A percentile compares a stretch with the other conserved stretches of the same genome.
phyloP scores from a whole-genome alignment of 2,797 vertebrate genomes.

The Amniataba percoides region DNA sequence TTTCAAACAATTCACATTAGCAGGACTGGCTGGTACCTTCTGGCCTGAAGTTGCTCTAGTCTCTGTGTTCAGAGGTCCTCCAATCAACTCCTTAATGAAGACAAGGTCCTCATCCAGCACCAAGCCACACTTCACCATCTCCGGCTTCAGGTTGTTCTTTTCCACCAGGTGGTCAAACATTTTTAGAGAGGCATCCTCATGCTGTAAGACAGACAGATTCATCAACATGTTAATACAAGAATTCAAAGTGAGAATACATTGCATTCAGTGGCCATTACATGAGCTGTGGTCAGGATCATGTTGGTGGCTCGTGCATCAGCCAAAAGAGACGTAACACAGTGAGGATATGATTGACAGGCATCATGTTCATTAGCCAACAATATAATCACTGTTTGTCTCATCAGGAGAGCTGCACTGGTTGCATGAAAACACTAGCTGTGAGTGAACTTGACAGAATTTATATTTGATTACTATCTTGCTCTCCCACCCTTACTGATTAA shows the following conservation, averaged over 20 bases:
- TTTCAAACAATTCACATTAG: background rate
- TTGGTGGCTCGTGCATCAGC: too few species aligned
- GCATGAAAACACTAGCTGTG: too few species aligned
- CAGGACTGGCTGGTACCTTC: slow-evolving; percentile 59
- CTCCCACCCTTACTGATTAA: too few species aligned
- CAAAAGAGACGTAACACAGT: too few species aligned
- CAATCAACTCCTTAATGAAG: slow-evolving; percentile 92
- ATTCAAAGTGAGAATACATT: slow-evolving; percentile 6
- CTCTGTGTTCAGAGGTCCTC: slow-evolving; percentile 73
- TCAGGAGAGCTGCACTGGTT: too few species aligned
- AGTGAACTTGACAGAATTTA: too few species aligned
- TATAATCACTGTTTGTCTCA: too few species aligned
- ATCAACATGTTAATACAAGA: background rate
- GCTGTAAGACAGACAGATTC: slow-evolving; percentile 73
- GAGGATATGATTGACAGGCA: too few species aligned
- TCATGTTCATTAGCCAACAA: too few species aligned
- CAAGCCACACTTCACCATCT: slow-evolving; percentile 81
- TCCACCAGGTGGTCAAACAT: slow-evolving; percentile 91
- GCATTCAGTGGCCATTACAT: too few species aligned
- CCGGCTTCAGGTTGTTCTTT: slow-evolving; percentile 76
- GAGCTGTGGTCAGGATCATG: too few species aligned
- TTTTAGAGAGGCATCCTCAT: slow-evolving; percentile 85
- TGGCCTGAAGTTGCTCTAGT: rapidly evolving
- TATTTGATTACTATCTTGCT: too few species aligned
- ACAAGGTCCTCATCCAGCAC: slow-evolving; percentile 82